A percentile compares a stretch with the other conserved stretches of the same genome.
phyloP scores from a whole-genome alignment of 2,888 invertebrate genomes.

The Argyresthia albistria region DNA sequence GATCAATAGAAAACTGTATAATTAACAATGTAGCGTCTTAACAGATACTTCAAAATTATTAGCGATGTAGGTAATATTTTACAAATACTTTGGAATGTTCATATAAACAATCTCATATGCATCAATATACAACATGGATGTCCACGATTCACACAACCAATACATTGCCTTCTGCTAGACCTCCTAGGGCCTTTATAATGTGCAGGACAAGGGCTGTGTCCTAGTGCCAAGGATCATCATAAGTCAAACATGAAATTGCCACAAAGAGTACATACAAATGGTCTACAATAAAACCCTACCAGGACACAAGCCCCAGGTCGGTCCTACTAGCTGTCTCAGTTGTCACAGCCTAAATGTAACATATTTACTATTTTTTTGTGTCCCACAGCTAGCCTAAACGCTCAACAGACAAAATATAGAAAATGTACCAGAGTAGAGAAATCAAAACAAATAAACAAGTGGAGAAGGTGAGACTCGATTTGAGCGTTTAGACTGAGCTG shows the following conservation, averaged over 20 bases:
- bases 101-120: constrained; percentile 61
- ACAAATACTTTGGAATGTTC: constrained; percentile 73
- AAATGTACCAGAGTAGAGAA: constrained; percentile 1
- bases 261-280: too few relatives aligned
- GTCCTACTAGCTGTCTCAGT: constrained; percentile 13
- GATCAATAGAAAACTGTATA: constrained; percentile 74
- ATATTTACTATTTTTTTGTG: constrained; percentile 62
- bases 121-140: constrained; percentile 31
- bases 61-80: constrained; percentile 69
- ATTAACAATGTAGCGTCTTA: constrained; percentile 72
- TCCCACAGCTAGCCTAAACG: constrained; percentile 33
- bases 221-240: too few relatives aligned
- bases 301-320: constrained; percentile 17
- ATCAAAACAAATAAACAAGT: constrained; percentile 10
- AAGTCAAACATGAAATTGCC: constrained; percentile 5
- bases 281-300: constrained; percentile 33
- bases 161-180: too few relatives aligned
- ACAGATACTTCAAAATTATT: constrained; percentile 70
- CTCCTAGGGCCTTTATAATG: too few relatives aligned
- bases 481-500: constrained; percentile 12
- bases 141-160: not conserved
- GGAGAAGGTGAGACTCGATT: constrained; percentile 8
- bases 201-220: too few relatives aligned
- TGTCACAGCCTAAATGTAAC: constrained; percentile 34
- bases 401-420: constrained; percentile 12